Percentiles rank a stretch among this genome's conserved stretches.
These are phyloP conservation scores for Rhea pennata DNA, from an alignment of 2,113 vertebrate genomes.

Conservation along the genomic window DNA sequence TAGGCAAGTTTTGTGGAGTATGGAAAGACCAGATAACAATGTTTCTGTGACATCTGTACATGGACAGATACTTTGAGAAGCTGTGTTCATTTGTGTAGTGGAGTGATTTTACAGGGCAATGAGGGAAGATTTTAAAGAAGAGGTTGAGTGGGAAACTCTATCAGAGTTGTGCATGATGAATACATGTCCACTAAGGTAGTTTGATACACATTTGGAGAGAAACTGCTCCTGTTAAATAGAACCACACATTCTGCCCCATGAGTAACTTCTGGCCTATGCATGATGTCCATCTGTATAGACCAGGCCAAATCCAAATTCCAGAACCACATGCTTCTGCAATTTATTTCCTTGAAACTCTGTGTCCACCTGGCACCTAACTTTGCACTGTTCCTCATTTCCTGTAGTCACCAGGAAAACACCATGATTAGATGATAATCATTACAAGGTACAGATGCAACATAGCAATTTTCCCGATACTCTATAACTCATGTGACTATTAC, in stretches of 20 bases:
- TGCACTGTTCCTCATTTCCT: background rate
- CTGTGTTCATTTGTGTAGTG: background rate
- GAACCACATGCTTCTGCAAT: background rate
- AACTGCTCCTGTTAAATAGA: background rate
- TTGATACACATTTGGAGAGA: background rate
- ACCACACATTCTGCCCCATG: background rate
- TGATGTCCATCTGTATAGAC: background rate
- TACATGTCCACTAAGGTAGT: background rate
- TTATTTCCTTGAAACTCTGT: background rate
- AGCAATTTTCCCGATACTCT: background rate
- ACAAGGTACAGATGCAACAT: background rate
- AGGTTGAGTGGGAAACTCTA: background rate
- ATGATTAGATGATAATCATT: conserved; percentile 41
- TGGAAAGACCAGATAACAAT: fast-evolving
- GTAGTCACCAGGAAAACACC: background rate
- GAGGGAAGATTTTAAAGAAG: background rate
- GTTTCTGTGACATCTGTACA: background rate
- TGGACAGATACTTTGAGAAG: background rate
- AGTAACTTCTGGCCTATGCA: background rate
- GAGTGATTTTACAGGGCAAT: background rate
- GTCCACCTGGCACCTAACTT: background rate
- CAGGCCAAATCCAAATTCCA: background rate
- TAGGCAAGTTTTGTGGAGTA: background rate
- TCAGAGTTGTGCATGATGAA: fast-evolving
- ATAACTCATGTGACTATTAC: background rate